These are phyloP conservation scores for Cephalopachus bancanus DNA, from an alignment of 2,797 vertebrate species.

Conservation along the genomic window DNA sequence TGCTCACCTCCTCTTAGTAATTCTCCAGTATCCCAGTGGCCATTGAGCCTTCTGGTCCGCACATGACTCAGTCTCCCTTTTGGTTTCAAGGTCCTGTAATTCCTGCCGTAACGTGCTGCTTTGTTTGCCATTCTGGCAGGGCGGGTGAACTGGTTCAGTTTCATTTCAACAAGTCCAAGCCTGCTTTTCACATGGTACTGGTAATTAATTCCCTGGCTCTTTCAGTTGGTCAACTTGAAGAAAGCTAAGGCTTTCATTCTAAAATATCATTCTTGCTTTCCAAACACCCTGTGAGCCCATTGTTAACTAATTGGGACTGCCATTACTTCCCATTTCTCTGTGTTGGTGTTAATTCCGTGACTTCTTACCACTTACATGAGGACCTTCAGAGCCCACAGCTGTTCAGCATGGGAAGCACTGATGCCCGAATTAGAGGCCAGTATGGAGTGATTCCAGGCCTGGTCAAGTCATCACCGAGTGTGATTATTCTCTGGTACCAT, in stretches of 20 bases:
- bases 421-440: not conserved
- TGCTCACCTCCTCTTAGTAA: conserved; percentile 51
- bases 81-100: conserved; percentile 69
- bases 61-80: conserved; percentile 78
- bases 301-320: conserved; percentile 13
- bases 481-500: not conserved
- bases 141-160: conserved; percentile 81
- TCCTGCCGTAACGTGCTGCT: conserved; percentile 79
- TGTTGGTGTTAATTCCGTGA: not conserved
- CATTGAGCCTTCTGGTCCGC: conserved; percentile 8
- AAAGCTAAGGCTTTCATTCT: conserved; percentile 53
- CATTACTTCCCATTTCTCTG: conserved; percentile 18
- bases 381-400: conserved; percentile 31
- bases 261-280: conserved; percentile 60
- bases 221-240: conserved; percentile 59
- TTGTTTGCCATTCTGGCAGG: conserved; percentile 72
- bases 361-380: not conserved
- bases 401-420: not conserved
- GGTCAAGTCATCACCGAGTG: not conserved
- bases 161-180: conserved; percentile 76
- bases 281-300: not conserved
- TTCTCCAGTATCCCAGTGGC: not conserved
- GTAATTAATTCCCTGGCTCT: conserved; percentile 56
- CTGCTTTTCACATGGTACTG: conserved; percentile 67
- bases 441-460: not conserved